Percentiles rank a stretch among this genome's conserved stretches.
Evolutionary conservation across 1,140 invertebrate genomes (phyloP).

Genomic region (Lysiphlebus fabarum): DNA sequence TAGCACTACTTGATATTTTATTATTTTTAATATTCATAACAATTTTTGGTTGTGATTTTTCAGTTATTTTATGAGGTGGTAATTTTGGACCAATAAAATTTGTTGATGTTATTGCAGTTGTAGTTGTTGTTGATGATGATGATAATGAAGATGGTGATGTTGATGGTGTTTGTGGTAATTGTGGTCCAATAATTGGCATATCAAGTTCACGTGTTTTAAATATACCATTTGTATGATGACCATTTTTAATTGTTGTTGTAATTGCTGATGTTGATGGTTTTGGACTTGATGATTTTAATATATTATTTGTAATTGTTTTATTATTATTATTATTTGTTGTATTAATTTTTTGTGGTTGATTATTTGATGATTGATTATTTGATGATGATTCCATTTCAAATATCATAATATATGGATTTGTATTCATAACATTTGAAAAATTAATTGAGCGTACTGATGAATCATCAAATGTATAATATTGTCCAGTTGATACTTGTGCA

Average conservation of each 20-base stretch:
- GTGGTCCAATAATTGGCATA: slow-evolving; percentile 21
- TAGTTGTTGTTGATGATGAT: slow-evolving; percentile 29
- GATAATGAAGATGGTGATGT: slow-evolving; percentile 21
- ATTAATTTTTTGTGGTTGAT: slow-evolving; percentile 37
- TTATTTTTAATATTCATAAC: slow-evolving; percentile 47
- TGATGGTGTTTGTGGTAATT: slow-evolving; percentile 27
- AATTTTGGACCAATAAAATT: slow-evolving; percentile 45
- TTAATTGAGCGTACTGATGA: slow-evolving; percentile 68
- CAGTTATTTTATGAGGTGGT: slow-evolving; percentile 36
- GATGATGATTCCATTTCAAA: slow-evolving; percentile 71
- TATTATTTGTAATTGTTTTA: slow-evolving; percentile 17
- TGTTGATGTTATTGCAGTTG: slow-evolving; percentile 16
- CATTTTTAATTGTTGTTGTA: slow-evolving; percentile 24
- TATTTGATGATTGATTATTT: slow-evolving; percentile 37
- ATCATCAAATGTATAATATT: slow-evolving; percentile 86
- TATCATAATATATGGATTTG: slow-evolving; percentile 87
- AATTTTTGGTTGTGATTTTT: slow-evolving; percentile 39
- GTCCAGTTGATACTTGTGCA: slow-evolving; percentile 74
- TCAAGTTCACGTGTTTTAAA: slow-evolving; percentile 19
- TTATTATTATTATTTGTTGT: slow-evolving; percentile 38
- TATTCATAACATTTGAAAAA: slow-evolving; percentile 70
- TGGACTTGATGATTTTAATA: slow-evolving; percentile 31
- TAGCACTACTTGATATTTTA: slow-evolving; percentile 38
- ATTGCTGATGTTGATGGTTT: slow-evolving; percentile 38
- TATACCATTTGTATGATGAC: slow-evolving; percentile 26